Evolutionary conservation across 2,113 vertebrate species (phyloP), one percentile per base, ranked within the genome.

Genomic region (Oplegnathus fasciatus): DNA sequence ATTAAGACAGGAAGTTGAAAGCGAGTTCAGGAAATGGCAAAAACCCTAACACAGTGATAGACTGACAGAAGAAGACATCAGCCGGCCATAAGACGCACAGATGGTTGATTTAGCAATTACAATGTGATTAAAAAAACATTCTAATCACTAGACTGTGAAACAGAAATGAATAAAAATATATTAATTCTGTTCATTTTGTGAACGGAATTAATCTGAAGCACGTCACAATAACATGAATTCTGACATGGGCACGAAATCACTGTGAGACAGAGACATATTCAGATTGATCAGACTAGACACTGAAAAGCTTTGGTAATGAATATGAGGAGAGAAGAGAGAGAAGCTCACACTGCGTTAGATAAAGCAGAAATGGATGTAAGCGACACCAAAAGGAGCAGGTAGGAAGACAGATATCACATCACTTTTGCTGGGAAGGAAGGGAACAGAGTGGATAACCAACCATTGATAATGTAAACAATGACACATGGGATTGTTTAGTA

Each of bases 1-100:
- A 88, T 88, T 86, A 84, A 89, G 88, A 92, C 46, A 66, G 75
- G 61, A 85, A 93, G 85, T 88, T 90, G 91, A 88, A 87, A 85
- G 89, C 55, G 15, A 89, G 86, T 82, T 61, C 80, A 86, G 79
- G 76, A 93, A 89, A 90, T 91, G 87, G 72, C 73, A 83, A 90
- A 83, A 80, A 71, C 42, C 65, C 10, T 66, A 77, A 83, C 60
- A 83, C 71, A 85, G 75, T 74, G 83, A 91, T 5, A 84, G 88
- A 75, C 76, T 75, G 85, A 78, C 55, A 84, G 79, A 76, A 30
- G 57, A 81, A 78, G 55, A 74, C 54, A 52, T 55, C 55, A 77
- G 79, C 85, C 24, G 22, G 77, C 62, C 48, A 30, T 24, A 46
- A 74, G 66, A 86, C 58, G 65, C 34, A 69, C 69, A 78, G 75